Base-by-base conservation (phyloP, 2,888 invertebrate species). In the Dasysyrphus tricinctus region DNA sequence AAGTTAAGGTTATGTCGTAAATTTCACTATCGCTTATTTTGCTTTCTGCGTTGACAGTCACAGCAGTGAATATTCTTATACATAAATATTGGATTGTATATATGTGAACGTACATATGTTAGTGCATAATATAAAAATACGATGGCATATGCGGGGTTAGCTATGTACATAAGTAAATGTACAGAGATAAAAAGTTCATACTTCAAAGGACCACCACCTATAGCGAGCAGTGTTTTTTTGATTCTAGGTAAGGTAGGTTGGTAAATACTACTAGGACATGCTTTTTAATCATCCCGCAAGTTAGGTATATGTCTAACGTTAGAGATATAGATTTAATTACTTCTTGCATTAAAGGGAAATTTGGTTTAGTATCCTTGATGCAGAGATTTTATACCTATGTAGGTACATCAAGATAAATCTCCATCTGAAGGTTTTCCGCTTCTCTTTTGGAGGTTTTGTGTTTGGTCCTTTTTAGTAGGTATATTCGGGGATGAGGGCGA, bases 251-350 rank as follows among this genome's bases (percentile, higher is more conserved):
- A 19, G 3, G 47, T 61, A 47, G 0, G 3, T 0, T 7, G 3
- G 3, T 47, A 44, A 6, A 0, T 47, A 44, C 67, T 54, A 7
- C 44, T 16, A 39, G 14, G 42, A 44, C 16, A 49, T 84, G 72
- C 80, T 72, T 84, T 84, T 84, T 80, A 80, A 80, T 84, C 80
- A 80, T 76, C 67, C n/a, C 44, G 37, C 57, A 79, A 65, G 74
- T 54, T 74, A 29, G 75, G 70, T 34, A 59, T 72, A 65, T 72
- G 70, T 24, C 67, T 72, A 65, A 65, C 69, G 51, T 72, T 65
- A 54, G 65, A 80, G 57, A 39, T 76, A 59, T 54, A 67, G 57
- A 84, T 73, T 80, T 76, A 76, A 84, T 84, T 80, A 80, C 75
- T 59, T 72, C 75, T 75, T 57, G 51, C 70, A 75, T 76, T 76